Conservation (phyloP, 2,797 vertebrate genomes). For the Phataginus tetradactyla region DNA sequence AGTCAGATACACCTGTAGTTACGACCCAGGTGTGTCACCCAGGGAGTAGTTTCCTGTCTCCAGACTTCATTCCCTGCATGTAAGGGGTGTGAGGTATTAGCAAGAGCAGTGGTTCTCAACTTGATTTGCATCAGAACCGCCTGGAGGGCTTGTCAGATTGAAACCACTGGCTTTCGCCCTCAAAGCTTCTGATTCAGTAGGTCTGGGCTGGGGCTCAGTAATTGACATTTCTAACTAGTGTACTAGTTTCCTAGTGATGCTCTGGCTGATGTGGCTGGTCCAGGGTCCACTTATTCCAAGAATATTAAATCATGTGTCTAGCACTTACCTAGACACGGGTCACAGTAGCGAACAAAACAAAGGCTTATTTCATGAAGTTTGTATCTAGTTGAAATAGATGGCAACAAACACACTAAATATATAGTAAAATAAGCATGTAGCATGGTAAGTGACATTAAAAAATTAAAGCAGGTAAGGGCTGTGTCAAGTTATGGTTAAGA, state of each 20-base stretch:
- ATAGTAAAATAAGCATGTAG: neutral
- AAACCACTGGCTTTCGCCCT: neutral
- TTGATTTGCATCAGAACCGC: neutral
- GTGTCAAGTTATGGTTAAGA: neutral
- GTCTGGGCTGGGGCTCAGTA: neutral
- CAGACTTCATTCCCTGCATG: neutral
- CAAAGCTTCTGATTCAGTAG: neutral
- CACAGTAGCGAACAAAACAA: neutral
- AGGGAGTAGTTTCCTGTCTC: neutral
- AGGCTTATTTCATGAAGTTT: neutral
- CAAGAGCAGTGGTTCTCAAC: neutral
- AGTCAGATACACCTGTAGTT: neutral
- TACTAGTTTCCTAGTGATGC: neutral
- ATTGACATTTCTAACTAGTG: neutral
- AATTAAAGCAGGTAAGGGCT: neutral
- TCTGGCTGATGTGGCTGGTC: neutral
- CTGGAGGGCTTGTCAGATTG: neutral
- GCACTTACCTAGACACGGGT: neutral
- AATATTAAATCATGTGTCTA: neutral
- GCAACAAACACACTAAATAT: neutral
- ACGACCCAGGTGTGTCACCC: neutral
- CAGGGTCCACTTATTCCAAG: neutral
- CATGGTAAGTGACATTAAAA: neutral
- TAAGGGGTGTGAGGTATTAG: neutral
- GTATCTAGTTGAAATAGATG: neutral